phyloP scores from a whole-genome alignment of 2,888 invertebrate genomes.

The Aplocera efformata region DNA sequence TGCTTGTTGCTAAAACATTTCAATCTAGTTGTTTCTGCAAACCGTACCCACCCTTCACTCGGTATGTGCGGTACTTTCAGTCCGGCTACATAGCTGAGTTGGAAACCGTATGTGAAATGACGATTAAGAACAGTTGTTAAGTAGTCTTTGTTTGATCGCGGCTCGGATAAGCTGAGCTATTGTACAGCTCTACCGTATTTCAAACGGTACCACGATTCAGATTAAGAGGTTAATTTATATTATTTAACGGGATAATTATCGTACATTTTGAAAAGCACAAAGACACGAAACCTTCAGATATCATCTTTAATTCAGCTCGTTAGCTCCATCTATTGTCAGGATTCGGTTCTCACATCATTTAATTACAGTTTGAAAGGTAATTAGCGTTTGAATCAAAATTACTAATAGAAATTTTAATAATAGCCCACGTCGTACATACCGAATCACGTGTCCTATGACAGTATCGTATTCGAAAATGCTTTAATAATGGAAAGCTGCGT shows the following conservation, averaged over 20 bases:
- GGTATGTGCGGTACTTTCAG: slow-evolving; percentile 44
- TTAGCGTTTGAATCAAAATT: slow-evolving; percentile 52
- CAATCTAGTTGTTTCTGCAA: slow-evolving; percentile 17
- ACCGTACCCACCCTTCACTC: slow-evolving; percentile 30
- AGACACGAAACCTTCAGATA: slow-evolving; percentile 33
- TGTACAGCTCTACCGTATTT: slow-evolving; percentile 51
- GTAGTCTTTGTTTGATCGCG: slow-evolving; percentile 75
- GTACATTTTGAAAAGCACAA: slow-evolving; percentile 17
- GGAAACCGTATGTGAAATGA: slow-evolving; percentile 77
- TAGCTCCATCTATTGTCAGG: slow-evolving; percentile 62
- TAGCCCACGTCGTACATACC: slow-evolving; percentile 47
- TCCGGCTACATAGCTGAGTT: slow-evolving; percentile 54
- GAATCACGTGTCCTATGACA: slow-evolving; percentile 54
- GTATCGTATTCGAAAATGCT: slow-evolving; percentile 44
- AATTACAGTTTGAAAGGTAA: slow-evolving; percentile 64
- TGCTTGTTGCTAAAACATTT: no score
- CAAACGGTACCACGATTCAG: slow-evolving; percentile 35
- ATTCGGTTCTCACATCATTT: slow-evolving; percentile 72
- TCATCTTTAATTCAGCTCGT: slow-evolving; percentile 54
- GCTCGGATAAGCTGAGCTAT: slow-evolving; percentile 58
- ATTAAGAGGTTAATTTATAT: slow-evolving; percentile 12
- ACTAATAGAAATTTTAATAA: slow-evolving; percentile 66
- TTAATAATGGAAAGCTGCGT: slow-evolving; percentile 36
- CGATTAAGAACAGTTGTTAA: slow-evolving; percentile 78
- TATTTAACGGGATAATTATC: slow-evolving; percentile 18